These are phyloP conservation scores for Drosophila melanogaster DNA, from an alignment of 1,140 invertebrate genomes.

Conservation along the genomic window Release_6_plus_ISO1_MT NT_033779.5:13966501-13967000, in stretches of 20 bases:
- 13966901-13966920: constrained; percentile 50
- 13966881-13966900: constrained; percentile 25
- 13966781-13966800: constrained; percentile 42
- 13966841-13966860: constrained; percentile 73
- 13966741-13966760: constrained; percentile 32
- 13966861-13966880: constrained; percentile 22
- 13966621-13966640: constrained; percentile 41
- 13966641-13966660: constrained; percentile 50
- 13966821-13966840: constrained; percentile 77
- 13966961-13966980: constrained; percentile 14
- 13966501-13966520: constrained; percentile 87
- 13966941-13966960: constrained; percentile 5
- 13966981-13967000: constrained; percentile 57
- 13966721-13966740: constrained; percentile 23
- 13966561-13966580: constrained; percentile 72
- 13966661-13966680: constrained; percentile 64
- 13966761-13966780: constrained; percentile 20
- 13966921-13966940: constrained; percentile 55
- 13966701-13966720: constrained; percentile 25
- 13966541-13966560: constrained; percentile 77
- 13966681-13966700: constrained; percentile 36
- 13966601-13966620: constrained; percentile 47
- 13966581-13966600: constrained; percentile 33
- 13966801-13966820: constrained; percentile 61
- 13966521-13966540: constrained; percentile 85